Base-by-base conservation (phyloP, 1,140 invertebrate species). In the Drosophila willistoni region DNA sequence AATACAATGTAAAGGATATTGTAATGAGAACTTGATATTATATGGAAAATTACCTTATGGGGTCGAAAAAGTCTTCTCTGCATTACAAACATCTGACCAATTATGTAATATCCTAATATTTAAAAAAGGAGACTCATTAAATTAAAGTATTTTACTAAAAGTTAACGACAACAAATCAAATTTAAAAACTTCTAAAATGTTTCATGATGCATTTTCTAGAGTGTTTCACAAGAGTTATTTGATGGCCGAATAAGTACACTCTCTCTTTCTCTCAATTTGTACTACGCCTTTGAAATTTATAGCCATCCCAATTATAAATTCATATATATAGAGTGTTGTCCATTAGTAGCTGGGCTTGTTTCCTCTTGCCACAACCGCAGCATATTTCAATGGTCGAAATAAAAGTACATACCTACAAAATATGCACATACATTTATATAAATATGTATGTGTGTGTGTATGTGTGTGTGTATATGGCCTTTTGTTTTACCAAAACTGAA, bases 271-370 rank as follows among this genome's bases (percentile, higher is more conserved):
- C 44, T 22, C 17, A 4, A 22, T 6, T 9, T 3, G 9, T 17
- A 22, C 17, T 51, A 9, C 14, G 7, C 14, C 14, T 17, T 51
- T 14, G 14, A 51, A 51, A 51, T 29, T 29, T 29, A 51, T 51
- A 19, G 44, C 6, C 44, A 9, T 3, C 17, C 12, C 44, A 51
- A 51, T 51, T 51, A 51, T 51, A 51, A 51, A 51, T 51, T 51
- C 44, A 51, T 51, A 51, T 51, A 51, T 51, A 51, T 51, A 51
- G 44, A 51, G 44, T 22, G 44, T 51, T 51, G 44, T 51, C 44
- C 44, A 51, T 51, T 51, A 51, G 44, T 51, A 19, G 12, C 44
- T 51, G 44, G 44, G 44, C 44, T 10, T 19, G 9, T 22, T 22
- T 51, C 9, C 44, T 19, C 44, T 51, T 51, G 19, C 44, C 44